phyloP scores from a whole-genome alignment of 2,888 invertebrate species.

The Litoditis marina region DNA sequence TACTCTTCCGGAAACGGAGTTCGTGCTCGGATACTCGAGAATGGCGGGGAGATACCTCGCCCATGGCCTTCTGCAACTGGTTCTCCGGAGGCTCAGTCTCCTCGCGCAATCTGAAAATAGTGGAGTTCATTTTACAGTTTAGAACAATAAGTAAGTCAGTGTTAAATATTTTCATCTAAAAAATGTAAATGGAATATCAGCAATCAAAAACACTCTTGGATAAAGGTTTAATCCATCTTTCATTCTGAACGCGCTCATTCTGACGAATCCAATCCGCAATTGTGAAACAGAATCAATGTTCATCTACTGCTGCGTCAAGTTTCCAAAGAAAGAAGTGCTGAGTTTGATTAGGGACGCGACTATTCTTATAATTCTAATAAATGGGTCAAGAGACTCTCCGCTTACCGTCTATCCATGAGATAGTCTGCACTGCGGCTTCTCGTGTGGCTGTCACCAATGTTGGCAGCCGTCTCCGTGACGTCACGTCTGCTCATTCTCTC shows the following conservation, averaged over 20 bases:
- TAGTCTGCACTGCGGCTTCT: constrained; percentile 61
- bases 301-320: too few relatives aligned
- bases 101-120: constrained; percentile 53
- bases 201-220: too few relatives aligned
- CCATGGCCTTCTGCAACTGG: constrained; percentile 59
- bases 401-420: constrained; percentile 58
- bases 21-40: constrained; percentile 57
- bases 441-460: constrained; percentile 43
- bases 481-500: constrained; percentile 50
- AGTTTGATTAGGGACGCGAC: too few relatives aligned
- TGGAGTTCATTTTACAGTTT: not conserved
- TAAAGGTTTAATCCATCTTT: too few relatives aligned
- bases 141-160: not conserved
- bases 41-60: constrained; percentile 34
- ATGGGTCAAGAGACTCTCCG: not conserved
- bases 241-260: too few relatives aligned
- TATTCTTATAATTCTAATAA: not conserved
- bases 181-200: not conserved
- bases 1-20: constrained; percentile 59
- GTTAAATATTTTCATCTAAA: not conserved
- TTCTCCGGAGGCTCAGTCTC: constrained; percentile 60
- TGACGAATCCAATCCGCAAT: too few relatives aligned
- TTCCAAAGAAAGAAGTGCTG: too few relatives aligned
- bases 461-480: constrained; percentile 27
- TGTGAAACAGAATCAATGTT: too few relatives aligned